Evolutionary conservation across 2,797 vertebrate genomes (phyloP), one percentile per base, ranked within the genome.

Genomic region (Cheirogaleus major): DNA sequence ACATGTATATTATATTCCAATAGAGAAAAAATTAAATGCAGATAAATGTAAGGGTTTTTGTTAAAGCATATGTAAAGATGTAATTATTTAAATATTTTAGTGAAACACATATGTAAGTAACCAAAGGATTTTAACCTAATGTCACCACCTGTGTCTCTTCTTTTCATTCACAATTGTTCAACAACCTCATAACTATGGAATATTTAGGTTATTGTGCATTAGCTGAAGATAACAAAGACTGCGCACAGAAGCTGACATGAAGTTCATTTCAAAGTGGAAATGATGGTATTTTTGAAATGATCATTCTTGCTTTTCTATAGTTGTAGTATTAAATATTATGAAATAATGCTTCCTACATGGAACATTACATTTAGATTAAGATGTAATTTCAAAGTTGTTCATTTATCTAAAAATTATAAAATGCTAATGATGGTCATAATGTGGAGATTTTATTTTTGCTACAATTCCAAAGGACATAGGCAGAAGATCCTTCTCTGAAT

Each of bases 81-180:
- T 79, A 95, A 90, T 95, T 93, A 41, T 35, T 25, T 65, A 94
- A 91, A 52, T 93, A 94, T 91, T 93, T 97, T 48, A 85, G 59
- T 2, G 35, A 63, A 76, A 7, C 4, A 81, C 30, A 78, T 50
- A 94, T 94, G 91, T 88, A 83, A 83, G 76, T 32, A 22, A 27
- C 8, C 10, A 92, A 79, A 65, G 3, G 25, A 83, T 95, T 83
- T 89, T 35, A 23, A 38, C 81, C 32, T 83, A 91, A 75, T 76
- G 67, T 15, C 0, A 73, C 0, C 89, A 91, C 48, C 5, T 45
- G 0, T 67, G 3, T 76, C 45, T 12, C 13, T 14, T 50, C 82
- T 88, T 0, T 27, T 69, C 13, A 30, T 89, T n/a, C 27, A 76
- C 84, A 91, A 82, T 90, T 94, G 88, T 96, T 93, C 52, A 89